These are phyloP conservation scores for Pogona vitticeps DNA, from an alignment of 2,113 vertebrate genomes.

Conservation along the genomic window DNA sequence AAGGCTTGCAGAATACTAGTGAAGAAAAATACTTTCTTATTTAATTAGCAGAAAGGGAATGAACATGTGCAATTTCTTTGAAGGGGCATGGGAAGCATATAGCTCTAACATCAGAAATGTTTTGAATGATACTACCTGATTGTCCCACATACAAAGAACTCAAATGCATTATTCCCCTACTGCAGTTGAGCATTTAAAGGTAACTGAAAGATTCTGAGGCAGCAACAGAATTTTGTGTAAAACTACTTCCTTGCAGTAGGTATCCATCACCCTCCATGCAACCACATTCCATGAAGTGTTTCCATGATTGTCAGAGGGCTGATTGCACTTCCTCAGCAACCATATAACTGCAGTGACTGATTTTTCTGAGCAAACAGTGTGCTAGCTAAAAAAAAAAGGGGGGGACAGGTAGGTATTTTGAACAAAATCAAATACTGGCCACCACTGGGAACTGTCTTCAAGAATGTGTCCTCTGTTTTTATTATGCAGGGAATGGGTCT, in stretches of 20 bases:
- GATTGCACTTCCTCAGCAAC: not conserved
- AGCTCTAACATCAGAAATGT: not conserved
- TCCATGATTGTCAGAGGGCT: too few relatives aligned
- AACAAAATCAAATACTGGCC: not conserved
- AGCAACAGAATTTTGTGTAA: not conserved
- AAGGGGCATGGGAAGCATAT: not conserved
- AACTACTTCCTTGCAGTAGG: not conserved
- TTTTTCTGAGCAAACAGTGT: not conserved
- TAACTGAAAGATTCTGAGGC: not conserved
- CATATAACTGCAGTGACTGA: not conserved
- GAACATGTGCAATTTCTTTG: not conserved
- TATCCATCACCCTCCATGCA: not conserved
- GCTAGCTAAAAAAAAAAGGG: too few relatives aligned
- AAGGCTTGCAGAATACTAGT: not conserved
- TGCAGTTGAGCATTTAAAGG: not conserved
- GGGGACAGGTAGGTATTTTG: too few relatives aligned
- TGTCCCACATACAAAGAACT: not conserved
- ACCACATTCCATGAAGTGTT: too few relatives aligned
- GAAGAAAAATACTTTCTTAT: not conserved
- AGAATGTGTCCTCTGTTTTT: slow-evolving; percentile 28
- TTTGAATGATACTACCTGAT: not conserved
- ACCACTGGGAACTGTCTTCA: not conserved
- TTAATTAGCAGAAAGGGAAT: not conserved
- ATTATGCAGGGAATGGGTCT: slow-evolving; percentile 89
- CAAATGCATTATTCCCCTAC: not conserved